A percentile compares a stretch with the other conserved stretches of the same genome.
These are phyloP conservation scores for Ctenopoma kingsleyae DNA, from an alignment of 2,797 vertebrate genomes.

Conservation along the genomic window DNA sequence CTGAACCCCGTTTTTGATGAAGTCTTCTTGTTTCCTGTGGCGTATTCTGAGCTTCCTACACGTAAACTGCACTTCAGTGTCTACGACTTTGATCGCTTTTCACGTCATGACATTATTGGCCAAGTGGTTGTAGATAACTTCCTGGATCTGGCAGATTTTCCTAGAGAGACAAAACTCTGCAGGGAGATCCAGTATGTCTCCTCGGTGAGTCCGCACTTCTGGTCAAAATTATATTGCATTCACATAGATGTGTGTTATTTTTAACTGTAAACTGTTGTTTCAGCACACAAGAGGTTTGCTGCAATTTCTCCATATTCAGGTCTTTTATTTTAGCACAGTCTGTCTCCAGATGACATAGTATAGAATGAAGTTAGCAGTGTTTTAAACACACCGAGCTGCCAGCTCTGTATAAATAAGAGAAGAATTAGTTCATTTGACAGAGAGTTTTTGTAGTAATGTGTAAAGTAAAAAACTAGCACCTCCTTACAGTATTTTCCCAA, in stretches of 20 bases:
- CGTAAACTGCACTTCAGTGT: constrained; percentile 98
- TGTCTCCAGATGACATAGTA: constrained; percentile 18
- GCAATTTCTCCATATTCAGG: constrained; percentile 4
- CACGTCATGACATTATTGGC: constrained; percentile 97
- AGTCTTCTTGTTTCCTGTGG: constrained; percentile 97
- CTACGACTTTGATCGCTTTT: constrained; percentile 99
- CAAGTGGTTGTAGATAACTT: constrained; percentile 99
- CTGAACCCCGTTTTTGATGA: constrained; percentile 98
- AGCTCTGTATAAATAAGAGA: constrained; percentile 19
- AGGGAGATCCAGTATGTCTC: constrained; percentile 96
- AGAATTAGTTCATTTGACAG: constrained; percentile 6
- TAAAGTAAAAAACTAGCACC: neutral
- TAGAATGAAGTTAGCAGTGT: constrained; percentile 7
- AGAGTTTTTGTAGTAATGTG: constrained; percentile 1
- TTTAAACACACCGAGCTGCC: constrained; percentile 23
- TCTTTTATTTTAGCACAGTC: constrained; percentile 7
- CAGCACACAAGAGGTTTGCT: constrained; percentile 5
- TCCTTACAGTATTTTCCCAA: neutral
- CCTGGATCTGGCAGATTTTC: constrained; percentile 98
- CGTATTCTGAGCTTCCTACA: constrained; percentile 93
- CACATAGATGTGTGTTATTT: constrained; percentile 13
- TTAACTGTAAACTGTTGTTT: neutral
- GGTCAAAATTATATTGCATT: constrained; percentile 19
- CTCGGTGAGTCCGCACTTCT: constrained; percentile 89
- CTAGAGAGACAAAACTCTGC: constrained; percentile 95